Percentiles rank a stretch among this genome's conserved stretches.
Evolutionary conservation across 2,888 invertebrate genomes (phyloP).

Genomic region (Cephus pulcher): DNA sequence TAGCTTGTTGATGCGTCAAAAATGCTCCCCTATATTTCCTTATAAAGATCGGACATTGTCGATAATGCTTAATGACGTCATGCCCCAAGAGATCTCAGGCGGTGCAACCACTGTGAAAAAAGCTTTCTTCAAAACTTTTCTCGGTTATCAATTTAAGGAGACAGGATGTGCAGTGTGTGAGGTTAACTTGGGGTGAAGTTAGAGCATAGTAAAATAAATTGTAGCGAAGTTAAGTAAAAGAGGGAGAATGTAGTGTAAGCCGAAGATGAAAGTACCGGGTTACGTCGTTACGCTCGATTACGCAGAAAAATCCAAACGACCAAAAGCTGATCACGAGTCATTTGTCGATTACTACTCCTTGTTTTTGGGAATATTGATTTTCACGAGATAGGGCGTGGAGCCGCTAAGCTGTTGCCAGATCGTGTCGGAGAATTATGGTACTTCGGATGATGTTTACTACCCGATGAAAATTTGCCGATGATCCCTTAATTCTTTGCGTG

Average conservation of each 20-base stretch:
- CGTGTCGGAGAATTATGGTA: neutral
- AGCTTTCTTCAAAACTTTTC: neutral
- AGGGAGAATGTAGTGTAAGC: slow-evolving; percentile 11
- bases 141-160: slow-evolving; percentile 10
- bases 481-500: neutral
- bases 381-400: neutral
- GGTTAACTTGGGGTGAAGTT: slow-evolving; percentile 3
- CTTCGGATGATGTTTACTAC: neutral
- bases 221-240: slow-evolving; percentile 2
- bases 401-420: neutral
- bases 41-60: neutral
- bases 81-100: neutral
- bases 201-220: slow-evolving; percentile 1
- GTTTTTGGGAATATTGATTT: slow-evolving; percentile 3
- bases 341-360: neutral
- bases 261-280: neutral
- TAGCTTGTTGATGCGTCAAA: neutral
- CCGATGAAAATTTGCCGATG: neutral
- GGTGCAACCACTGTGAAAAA: neutral
- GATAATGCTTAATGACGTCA: slow-evolving; percentile 2
- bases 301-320: slow-evolving; percentile 16
- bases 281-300: slow-evolving; percentile 24
- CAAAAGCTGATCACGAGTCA: neutral
- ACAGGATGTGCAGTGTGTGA: neutral
- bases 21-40: neutral